Percentiles rank a stretch among this genome's conserved stretches.
phyloP scores from a whole-genome alignment of 2,888 invertebrate species.

The Cabera pusaria region DNA sequence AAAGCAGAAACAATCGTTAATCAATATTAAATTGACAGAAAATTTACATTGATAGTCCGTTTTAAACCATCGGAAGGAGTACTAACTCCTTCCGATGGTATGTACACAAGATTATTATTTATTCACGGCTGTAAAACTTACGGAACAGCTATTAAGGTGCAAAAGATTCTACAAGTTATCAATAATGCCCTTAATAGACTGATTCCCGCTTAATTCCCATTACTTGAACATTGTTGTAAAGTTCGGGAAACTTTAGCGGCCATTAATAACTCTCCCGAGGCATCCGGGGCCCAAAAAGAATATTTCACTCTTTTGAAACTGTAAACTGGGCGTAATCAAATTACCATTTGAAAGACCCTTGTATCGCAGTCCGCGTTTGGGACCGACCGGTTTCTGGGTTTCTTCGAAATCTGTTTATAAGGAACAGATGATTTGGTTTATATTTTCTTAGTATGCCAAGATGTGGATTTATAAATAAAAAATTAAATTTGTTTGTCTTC shows the following conservation, averaged over 20 bases:
- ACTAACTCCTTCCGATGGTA: too few species aligned
- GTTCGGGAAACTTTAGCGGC: constrained; percentile 57
- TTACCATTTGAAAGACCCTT: constrained; percentile 74
- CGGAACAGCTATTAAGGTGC: too few species aligned
- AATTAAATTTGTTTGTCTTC: too few species aligned
- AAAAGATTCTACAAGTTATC: too few species aligned
- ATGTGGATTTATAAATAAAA: too few species aligned
- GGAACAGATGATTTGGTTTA: constrained; percentile 19
- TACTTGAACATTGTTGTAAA: constrained; percentile 44
- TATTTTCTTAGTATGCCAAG: too few species aligned
- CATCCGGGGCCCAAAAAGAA: constrained; percentile 69
- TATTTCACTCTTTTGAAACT: constrained; percentile 75
- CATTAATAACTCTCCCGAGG: constrained; percentile 73
- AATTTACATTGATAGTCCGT: too few species aligned
- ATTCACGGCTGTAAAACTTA: too few species aligned
- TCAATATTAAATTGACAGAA: too few species aligned
- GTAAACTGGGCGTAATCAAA: constrained; percentile 75
- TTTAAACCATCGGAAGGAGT: too few species aligned
- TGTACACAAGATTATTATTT: too few species aligned
- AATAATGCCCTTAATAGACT: constrained; percentile 14
- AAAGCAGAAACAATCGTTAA: too few species aligned
- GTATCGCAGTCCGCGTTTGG: constrained; percentile 54
- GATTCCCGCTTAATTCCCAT: constrained; percentile 31
- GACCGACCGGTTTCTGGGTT: constrained; percentile 5
- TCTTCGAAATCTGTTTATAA: constrained; percentile 20